Evolutionary conservation across 2,113 vertebrate genomes (phyloP), one percentile per base, ranked within the genome.

Genomic region (Ceyx melanurus): DNA sequence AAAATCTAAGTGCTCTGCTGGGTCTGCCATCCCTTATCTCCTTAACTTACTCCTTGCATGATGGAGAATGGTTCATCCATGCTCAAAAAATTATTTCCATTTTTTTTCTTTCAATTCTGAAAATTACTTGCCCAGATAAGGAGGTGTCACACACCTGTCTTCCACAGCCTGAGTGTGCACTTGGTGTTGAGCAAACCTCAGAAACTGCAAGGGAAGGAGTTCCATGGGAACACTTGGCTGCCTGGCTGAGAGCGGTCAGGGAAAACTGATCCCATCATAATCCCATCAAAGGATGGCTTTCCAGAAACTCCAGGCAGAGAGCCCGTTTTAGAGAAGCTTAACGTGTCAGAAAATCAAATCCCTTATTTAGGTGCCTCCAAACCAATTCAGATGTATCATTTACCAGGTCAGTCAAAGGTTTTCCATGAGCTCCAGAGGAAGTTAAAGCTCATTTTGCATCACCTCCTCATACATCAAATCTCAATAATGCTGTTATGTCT

Each of bases 181-280:
- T 1, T 16, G 29, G 8, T 10, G 7, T 5, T 6, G 62, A 45
- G 23, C 0, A 2, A 82, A 13, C 15, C 20, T 31, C 48, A n/a
- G 46, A 25, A 43, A 53, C 11, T 3, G 7, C 1, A 2, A 79
- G 19, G 56, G 25, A 54, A 43, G 19, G 31, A 54, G 48, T 58
- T 68, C 25, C 37, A 57, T 4, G 5, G 46, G 33, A 79, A 60
- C 1, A 0, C 0, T 0, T 4, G 10, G 26, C 62, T 53, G 74
- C n/a, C 45, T 53, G 57, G 45, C 51, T 88, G 31, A 19, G 10
- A 42, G 50, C 0, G 0, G 11, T 6, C 3, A 0, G 19, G 16
- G 19, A 50, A 71, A 80, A 50, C 19, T 6, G 18, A 54, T 37
- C 45, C 45, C 23, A 13, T 25, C 28, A 7, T 23, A 54, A 72